Base-by-base conservation (phyloP, 2,797 vertebrate species). In the Mionectes olivaceus region DNA sequence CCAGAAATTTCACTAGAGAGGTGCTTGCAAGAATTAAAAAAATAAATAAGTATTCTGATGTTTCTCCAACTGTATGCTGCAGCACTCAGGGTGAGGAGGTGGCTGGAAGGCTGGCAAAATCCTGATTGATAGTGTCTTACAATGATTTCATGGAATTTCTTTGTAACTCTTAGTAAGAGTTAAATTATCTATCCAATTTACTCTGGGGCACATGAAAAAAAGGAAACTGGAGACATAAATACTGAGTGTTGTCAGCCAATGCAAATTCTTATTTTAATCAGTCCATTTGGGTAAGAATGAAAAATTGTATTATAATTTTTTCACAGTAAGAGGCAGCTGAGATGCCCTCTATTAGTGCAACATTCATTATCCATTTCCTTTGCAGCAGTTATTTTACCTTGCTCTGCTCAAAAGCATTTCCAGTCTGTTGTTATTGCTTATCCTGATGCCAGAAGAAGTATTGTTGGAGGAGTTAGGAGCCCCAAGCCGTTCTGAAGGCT, bases 321-420 rank as follows among this genome's bases (percentile, higher is more conserved):
- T 70, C 82, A 18, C 33, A 60, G 53, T 35, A 75, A 81, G 47
- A 56, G 64, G 50, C 73, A 83, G 39, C 76, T 76, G 82, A 95
- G 76, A 63, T 39, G 10, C 13, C 16, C 8, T 52, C 24, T 56
- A 5, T 44, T 69, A 71, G 65, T 19, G 43, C 24, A 81, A 67
- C 56, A 49, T 79, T 83, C 74, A 32, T 71, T 69, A 79, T 33
- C 79, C 5, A 2, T 78, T 86, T 83, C 73, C 56, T 69, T 67
- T 65, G 64, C 11, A 28, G 82, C 46, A 61, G 22, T 44, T 83
- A 19, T 64, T 82, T 81, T 73, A 52, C 76, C 74, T 91, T 69
- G 41, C 50, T 95, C 65, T 78, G 28, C 76, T 69, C 73, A 93
- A 78, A 94, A 91, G 25, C 65, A 32, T 80, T 94, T 91, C 52